These are phyloP conservation scores for Drosophila repleta DNA, from an alignment of 1,140 invertebrate genomes.

Conservation along the genomic window DNA sequence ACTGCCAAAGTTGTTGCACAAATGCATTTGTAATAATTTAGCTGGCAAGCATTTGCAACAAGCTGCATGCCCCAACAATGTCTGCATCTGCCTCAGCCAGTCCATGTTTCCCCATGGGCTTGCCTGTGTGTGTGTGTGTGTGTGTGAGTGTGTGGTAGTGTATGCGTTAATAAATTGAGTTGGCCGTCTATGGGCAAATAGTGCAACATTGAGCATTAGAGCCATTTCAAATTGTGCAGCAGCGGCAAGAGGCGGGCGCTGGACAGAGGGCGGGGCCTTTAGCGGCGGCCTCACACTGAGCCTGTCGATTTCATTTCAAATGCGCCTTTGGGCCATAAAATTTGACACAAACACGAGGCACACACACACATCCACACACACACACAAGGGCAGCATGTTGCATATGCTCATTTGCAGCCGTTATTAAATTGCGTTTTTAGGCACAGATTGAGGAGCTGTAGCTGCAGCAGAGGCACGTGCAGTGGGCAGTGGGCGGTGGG, in stretches of 20 bases:
- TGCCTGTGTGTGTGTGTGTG: conserved; percentile 3
- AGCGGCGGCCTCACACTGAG: conserved; percentile 24
- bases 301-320: conserved; percentile 79
- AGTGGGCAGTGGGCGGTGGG: neutral
- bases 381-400: conserved; percentile 5
- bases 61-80: conserved; percentile 12
- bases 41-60: conserved; percentile 32
- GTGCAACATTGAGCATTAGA: conserved; percentile 51
- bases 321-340: conserved; percentile 78
- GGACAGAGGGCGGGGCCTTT: neutral
- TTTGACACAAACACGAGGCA: conserved; percentile 71
- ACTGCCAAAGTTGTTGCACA: conserved; percentile 52
- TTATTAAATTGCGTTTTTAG: conserved; percentile 80
- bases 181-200: conserved; percentile 53
- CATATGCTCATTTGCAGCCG: conserved; percentile 77
- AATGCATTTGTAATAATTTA: conserved; percentile 58
- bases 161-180: conserved; percentile 76
- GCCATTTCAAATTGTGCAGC: conserved; percentile 21
- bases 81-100: neutral
- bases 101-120: conserved; percentile 14
- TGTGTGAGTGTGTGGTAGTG: conserved; percentile 26
- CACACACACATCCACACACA: conserved; percentile 3
- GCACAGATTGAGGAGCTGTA: conserved; percentile 9
- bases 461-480: neutral
- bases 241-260: neutral